These are phyloP conservation scores for Prunella fulvescens DNA, from an alignment of 2,113 vertebrate genomes.

Conservation along the genomic window DNA sequence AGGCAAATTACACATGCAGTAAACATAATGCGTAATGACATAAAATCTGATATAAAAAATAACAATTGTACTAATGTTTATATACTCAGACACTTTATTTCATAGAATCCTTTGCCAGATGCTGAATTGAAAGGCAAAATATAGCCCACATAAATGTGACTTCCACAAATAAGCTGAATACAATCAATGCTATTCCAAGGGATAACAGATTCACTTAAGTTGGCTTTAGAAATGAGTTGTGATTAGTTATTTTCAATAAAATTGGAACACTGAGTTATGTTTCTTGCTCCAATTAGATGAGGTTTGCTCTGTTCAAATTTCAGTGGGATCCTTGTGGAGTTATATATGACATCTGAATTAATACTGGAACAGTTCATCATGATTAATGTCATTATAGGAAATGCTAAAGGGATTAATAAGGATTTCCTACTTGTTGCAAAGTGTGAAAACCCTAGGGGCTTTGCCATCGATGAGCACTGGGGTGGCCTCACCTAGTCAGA, in stretches of 20 bases:
- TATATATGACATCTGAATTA: slow-evolving; percentile 49
- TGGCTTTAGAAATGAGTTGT: neutral
- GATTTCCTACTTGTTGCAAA: slow-evolving; percentile 62
- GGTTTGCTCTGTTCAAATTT: slow-evolving; percentile 20
- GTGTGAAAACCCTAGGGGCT: neutral
- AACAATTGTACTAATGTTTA: neutral
- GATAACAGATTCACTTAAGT: neutral
- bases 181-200: neutral
- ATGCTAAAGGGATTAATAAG: slow-evolving; percentile 66
- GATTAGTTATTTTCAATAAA: neutral
- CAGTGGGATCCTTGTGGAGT: slow-evolving; percentile 42
- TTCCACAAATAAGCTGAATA: neutral
- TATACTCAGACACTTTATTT: slow-evolving; percentile 23
- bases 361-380: slow-evolving; percentile 49
- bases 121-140: neutral
- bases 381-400: slow-evolving; percentile 66
- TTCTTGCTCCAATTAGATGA: neutral
- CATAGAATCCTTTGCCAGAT: neutral
- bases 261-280: neutral
- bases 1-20: neutral
- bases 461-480: neutral
- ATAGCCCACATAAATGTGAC: neutral
- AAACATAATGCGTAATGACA: neutral
- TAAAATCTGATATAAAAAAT: neutral
- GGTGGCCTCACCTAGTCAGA: slow-evolving; percentile 61